Evolutionary conservation across 2,113 vertebrate species (phyloP).

Genomic region (Leptobrachium leishanense): DNA sequence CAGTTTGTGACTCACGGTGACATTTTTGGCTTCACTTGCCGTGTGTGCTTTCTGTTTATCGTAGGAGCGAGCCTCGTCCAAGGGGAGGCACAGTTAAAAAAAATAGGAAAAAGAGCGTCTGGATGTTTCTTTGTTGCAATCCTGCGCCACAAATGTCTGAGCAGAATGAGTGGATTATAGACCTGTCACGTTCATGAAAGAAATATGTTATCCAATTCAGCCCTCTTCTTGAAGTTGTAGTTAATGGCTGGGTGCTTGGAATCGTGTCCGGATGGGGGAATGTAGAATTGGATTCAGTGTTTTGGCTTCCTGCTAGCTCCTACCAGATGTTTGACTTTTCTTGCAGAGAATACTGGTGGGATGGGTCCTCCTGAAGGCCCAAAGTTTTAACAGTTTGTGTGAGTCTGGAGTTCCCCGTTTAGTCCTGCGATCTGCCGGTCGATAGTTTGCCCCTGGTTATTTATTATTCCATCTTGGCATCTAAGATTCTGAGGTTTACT

Average conservation of each 20-base stretch:
- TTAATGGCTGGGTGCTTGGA: slow-evolving; percentile 16
- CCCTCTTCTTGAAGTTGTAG: neutral
- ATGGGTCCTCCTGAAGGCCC: slow-evolving; percentile 6
- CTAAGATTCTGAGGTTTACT: no score
- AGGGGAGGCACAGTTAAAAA: neutral
- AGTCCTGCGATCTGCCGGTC: no score
- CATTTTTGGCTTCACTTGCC: neutral
- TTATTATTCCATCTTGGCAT: no score
- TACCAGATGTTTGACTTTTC: slow-evolving; percentile 36
- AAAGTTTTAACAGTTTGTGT: no score
- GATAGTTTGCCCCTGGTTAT: no score
- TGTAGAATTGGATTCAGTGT: slow-evolving; percentile 30
- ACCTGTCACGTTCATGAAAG: neutral
- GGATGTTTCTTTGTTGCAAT: neutral
- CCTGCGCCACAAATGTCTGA: neutral
- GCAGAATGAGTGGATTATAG: neutral
- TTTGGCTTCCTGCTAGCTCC: slow-evolving; percentile 32
- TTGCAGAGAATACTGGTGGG: neutral
- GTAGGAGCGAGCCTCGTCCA: no score
- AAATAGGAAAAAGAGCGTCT: neutral
- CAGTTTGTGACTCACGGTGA: neutral
- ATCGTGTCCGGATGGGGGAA: slow-evolving; percentile 23
- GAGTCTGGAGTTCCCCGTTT: no score
- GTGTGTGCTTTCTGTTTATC: neutral
- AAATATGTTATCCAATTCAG: neutral